Evolutionary conservation across 2,113 vertebrate genomes (phyloP), one percentile per base, ranked within the genome.

Genomic region (Triplophysa siluroides): DNA sequence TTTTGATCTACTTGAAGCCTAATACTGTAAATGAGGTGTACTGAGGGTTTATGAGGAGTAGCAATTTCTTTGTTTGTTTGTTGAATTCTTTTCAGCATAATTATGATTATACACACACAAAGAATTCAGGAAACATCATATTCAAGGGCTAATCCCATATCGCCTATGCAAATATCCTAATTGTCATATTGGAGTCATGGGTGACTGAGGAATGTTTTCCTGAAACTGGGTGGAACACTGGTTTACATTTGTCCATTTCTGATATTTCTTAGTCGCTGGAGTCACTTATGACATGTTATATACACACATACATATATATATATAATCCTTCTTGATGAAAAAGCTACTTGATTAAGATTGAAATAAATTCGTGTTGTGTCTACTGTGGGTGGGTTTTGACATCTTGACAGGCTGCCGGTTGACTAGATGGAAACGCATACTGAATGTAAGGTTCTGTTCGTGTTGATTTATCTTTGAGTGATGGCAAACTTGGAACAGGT

Each of bases 1-100:
- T 90, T 91, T 93, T 92, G 90, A 93, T 91, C 88, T 94, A 93
- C 92, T 94, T 94, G 93, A 94, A 93, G 90, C 92, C 92, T 93
- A 93, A 93, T 92, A 94, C 93, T 94, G 93, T 93, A 93, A 93
- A 89, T 86, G 87, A 90, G 88, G 90, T 85, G 85, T 93, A 91
- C 86, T 83, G 85, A 92, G 83, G 85, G 88, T 90, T 80, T 73
- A 79, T 43, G 43, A 88, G 89, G 88, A 86, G 91, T 87, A 91
- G 90, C 91, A 83, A 41, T 76, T 85, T 60, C 85, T 86, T 86
- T 63, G 23, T 75, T 75, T 47, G 81, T 81, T 85, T 88, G 72
- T 87, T 83, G 75, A 87, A 83, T 92, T 92, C 85, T 92, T 85
- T 89, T 91, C 81, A 91, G 88, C 88, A 88, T 89, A 93, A 90